Evolutionary conservation across 2,797 vertebrate species (phyloP), one percentile per base, ranked within the genome.

Genomic region (Enteromius mattozi): DNA sequence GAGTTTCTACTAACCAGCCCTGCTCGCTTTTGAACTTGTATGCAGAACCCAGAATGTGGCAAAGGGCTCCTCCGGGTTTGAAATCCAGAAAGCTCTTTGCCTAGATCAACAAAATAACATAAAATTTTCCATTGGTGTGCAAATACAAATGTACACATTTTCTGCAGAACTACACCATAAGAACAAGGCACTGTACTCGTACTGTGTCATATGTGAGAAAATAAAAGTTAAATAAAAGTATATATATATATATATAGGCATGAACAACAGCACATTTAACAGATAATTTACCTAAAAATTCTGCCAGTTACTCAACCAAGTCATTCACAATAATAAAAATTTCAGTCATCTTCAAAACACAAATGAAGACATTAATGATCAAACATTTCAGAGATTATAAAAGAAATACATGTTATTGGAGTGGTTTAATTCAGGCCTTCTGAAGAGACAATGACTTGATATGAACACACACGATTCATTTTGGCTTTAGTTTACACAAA

Each of bases 21-120:
- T 99, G 98, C 81, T 99, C 98, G 21, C 96, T 99, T 93, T 98
- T 98, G 84, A 97, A 99, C 90, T 99, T 99, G 94, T 99, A 99
- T 88, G 97, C 97, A 70, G 98, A 98, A 30, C 98, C 98, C 87
- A 99, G 93, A 92, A 99, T 97, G 91, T 99, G 97, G 93, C 97
- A 99, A 65, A 99, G 95, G 80, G 97, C 96, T 35, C 98, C 98
- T 47, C 95, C 97, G 40, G 98, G 95, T 93, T 99, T 99, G 90
- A 99, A 99, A 94, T 99, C 98, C 94, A 98, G 93, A 94, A 99
- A 99, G 92, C 97, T 97, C 86, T 99, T 99, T 80, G 97, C 96
- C 98, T 99, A 86, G 66, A 86, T 49, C 33, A 2, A 9, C 84
- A 74, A n/a, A 63, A 24, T 45, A 9, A 82, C 19, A 45, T 21